phyloP scores from a whole-genome alignment of 2,797 vertebrate species.

The Cetoscarus ocellatus region DNA sequence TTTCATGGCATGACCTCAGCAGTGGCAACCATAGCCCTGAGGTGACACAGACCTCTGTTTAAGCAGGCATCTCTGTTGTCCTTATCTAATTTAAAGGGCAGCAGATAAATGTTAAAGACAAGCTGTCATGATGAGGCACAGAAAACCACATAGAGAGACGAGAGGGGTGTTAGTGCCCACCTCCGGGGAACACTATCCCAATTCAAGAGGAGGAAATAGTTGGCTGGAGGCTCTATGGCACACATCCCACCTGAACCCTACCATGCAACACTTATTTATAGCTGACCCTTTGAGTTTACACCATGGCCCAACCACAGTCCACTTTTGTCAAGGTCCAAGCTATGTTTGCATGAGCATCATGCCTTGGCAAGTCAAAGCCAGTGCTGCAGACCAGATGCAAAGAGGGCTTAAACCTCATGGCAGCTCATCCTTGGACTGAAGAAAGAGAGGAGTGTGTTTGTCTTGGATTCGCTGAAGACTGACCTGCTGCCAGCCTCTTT shows the following conservation, averaged over 20 bases:
- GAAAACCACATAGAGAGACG: slow-evolving; percentile 62
- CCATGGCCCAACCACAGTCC: slow-evolving; percentile 44
- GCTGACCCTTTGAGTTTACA: slow-evolving; percentile 65
- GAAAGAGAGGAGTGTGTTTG: slow-evolving; percentile 72
- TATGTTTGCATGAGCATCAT: slow-evolving; percentile 55
- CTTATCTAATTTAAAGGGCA: slow-evolving; percentile 84
- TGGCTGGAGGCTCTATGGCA: slow-evolving; percentile 62
- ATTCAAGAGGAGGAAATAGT: slow-evolving; percentile 66
- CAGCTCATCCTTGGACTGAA: slow-evolving; percentile 71
- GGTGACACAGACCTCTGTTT: slow-evolving; percentile 73
- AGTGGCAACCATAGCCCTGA: slow-evolving; percentile 69
- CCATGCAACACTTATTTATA: slow-evolving; percentile 70
- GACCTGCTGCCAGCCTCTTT: slow-evolving; percentile 70
- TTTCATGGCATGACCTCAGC: slow-evolving; percentile 81
- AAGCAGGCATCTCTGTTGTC: slow-evolving; percentile 80
- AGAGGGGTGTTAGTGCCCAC: slow-evolving; percentile 60
- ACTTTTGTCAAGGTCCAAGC: slow-evolving; percentile 40
- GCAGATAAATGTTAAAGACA: slow-evolving; percentile 81
- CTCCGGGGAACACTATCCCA: slow-evolving; percentile 69
- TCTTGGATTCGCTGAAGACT: slow-evolving; percentile 77
- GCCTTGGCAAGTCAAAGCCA: slow-evolving; percentile 36
- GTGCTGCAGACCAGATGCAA: slow-evolving; percentile 71
- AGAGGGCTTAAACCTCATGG: slow-evolving; percentile 59
- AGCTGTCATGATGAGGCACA: slow-evolving; percentile 58
- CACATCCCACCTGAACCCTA: slow-evolving; percentile 49